Conservation (phyloP, 2,113 vertebrate species). For the Asarcornis scutulata region DNA sequence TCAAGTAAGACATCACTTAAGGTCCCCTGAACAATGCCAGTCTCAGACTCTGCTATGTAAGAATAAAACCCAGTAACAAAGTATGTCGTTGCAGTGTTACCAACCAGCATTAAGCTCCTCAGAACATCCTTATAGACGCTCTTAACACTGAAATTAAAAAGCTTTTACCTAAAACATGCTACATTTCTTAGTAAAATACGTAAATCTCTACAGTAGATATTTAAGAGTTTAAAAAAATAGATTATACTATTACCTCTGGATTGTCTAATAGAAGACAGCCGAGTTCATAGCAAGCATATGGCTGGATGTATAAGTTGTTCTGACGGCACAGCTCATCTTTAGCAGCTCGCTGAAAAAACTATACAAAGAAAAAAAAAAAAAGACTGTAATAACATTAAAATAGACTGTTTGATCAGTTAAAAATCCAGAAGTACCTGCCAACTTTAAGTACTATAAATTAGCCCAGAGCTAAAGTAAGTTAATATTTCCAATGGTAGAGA, state of each 20-base stretch:
- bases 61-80: background rate
- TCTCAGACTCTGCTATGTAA: background rate
- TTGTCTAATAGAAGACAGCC: constrained; percentile 92
- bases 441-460: background rate
- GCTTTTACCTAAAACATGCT: background rate
- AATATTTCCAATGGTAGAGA: background rate
- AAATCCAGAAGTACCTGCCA: background rate
- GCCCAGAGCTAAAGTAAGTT: background rate
- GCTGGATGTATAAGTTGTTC: constrained; percentile 90
- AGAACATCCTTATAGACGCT: background rate
- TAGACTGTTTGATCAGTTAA: background rate
- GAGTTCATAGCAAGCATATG: constrained; percentile 95
- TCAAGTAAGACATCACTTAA: background rate
- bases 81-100: background rate
- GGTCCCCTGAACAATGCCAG: background rate
- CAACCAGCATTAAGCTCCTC: background rate
- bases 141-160: background rate
- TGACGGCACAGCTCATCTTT: constrained; percentile 87
- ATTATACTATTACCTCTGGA: constrained; percentile 84
- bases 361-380: background rate
- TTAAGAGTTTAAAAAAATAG: background rate
- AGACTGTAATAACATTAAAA: background rate
- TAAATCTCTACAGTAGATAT: background rate
- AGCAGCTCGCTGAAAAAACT: constrained; percentile 93
- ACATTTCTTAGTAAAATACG: background rate